Base-by-base conservation (phyloP, 2,113 vertebrate species). In the Larimichthys polyactis region DNA sequence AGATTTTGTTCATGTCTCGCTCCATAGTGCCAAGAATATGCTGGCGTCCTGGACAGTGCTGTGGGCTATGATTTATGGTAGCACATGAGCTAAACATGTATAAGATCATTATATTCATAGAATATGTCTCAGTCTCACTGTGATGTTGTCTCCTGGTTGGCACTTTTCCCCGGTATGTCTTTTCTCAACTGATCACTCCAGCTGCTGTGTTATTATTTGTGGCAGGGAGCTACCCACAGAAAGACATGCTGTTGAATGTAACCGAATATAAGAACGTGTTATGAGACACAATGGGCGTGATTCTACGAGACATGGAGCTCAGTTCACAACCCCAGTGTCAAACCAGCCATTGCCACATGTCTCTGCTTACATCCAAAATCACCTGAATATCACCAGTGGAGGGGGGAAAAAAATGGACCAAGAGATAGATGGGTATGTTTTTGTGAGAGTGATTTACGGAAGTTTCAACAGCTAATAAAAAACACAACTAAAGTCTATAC, bases 231-330 rank as follows among this genome's bases (percentile, higher is more conserved):
- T 4, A n/a, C 51, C 71, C 8, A 22, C 22, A 49, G 60, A 57
- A 19, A 62, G 19, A 32, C 24, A 55, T 20, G 32, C 36, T 44
- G 46, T 10, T 52, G 32, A 54, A 52, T 62, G 3, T 51, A 32
- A 36, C 46, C 44, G 27, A 14, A 63, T 14, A 46, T 17, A 24
- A 46, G 20, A 36, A 60, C 22, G 11, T 22, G 67, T 15, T 16
- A 29, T 70, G 14, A 65, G 66, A 29, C 49, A 77, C 20, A 78
- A 29, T 22, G 16, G 15, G 58, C 66, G 12, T 58, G 32, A 81
- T 59, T 52, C 17, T 11, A 16, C 29, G 17, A 60, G 24, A 69
- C 27, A 8, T 11, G 27, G 17, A 43, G n/a, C n/a, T 36, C 3
- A 24, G 40, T 27, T 14, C 29, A 52, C 14, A 46, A 22, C 14